These are phyloP conservation scores for Diarsia mendica DNA, from an alignment of 2,888 invertebrate genomes.

Conservation along the genomic window DNA sequence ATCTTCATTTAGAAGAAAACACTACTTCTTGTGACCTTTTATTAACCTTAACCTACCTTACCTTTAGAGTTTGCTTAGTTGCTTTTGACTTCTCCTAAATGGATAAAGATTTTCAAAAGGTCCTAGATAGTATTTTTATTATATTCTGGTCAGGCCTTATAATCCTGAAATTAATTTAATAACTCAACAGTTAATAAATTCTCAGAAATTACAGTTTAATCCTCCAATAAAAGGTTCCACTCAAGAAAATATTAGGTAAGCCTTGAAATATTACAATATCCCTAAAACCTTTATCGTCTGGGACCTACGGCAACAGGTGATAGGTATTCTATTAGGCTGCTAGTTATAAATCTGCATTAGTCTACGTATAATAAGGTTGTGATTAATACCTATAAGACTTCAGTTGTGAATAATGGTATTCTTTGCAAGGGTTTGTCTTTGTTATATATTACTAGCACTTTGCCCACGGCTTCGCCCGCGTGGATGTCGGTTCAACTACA, in stretches of 20 bases:
- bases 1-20: neutral
- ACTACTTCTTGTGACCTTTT: neutral
- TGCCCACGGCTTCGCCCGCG: too few species aligned
- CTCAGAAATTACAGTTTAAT: neutral
- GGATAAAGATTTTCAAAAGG: too few species aligned
- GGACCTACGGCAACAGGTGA: neutral
- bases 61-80: too few species aligned
- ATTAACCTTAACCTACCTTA: too few species aligned
- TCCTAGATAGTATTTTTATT: neutral
- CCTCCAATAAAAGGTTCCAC: neutral
- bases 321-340: neutral
- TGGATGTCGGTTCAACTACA: too few species aligned
- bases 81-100: too few species aligned
- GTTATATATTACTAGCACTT: too few species aligned
- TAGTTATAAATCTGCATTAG: conserved; percentile 3
- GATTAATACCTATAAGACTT: neutral
- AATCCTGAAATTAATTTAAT: neutral
- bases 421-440: neutral
- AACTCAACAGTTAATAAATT: neutral
- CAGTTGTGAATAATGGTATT: neutral
- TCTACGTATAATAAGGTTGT: neutral
- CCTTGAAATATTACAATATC: neutral
- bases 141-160: neutral
- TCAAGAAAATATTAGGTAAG: neutral
- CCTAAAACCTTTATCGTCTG: neutral